These are phyloP conservation scores for Nematostella vectensis DNA, from an alignment of 92 coral and sea anemone genomes.

Conservation along the genomic window DNA sequence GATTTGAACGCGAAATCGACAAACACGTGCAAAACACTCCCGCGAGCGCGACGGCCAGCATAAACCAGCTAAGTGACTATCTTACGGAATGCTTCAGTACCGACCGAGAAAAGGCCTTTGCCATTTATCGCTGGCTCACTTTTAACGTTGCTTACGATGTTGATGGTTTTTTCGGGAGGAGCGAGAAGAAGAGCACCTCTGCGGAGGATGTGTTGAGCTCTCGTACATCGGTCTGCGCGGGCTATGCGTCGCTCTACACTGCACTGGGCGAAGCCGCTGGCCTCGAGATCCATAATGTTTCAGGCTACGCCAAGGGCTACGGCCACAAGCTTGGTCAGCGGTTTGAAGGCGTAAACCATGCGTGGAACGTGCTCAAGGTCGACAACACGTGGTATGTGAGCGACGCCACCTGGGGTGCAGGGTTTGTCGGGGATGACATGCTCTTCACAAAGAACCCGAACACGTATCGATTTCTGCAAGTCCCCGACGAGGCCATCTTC, in stretches of 20 bases:
- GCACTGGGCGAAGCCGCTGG: conserved; percentile 47
- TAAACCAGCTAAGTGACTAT: conserved; percentile 52
- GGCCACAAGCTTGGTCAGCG: conserved; percentile 44
- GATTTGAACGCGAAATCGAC: conserved; percentile 44
- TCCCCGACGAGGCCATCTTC: conserved; percentile 58
- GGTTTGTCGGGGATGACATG: conserved; percentile 53
- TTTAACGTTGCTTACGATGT: conserved; percentile 57
- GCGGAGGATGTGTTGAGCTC: conserved; percentile 35
- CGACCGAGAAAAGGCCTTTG: conserved; percentile 58
- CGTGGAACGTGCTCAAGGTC: conserved; percentile 62
- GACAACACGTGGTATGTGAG: conserved; percentile 58
- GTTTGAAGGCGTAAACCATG: conserved; percentile 31
- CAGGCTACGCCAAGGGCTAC: conserved; percentile 48
- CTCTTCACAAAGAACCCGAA: conserved; percentile 50
- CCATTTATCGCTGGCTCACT: conserved; percentile 71
- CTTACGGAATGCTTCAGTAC: conserved; percentile 51
- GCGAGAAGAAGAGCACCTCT: conserved; percentile 23
- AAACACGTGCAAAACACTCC: conserved; percentile 52
- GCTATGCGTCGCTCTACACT: conserved; percentile 54
- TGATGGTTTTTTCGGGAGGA: conserved; percentile 55
- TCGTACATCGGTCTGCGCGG: conserved; percentile 39
- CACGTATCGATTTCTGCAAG: conserved; percentile 50
- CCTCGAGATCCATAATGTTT: conserved; percentile 23
- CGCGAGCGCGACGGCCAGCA: conserved; percentile 32
- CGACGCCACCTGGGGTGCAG: conserved; percentile 76